Evolutionary conservation across 2,113 vertebrate species (phyloP).

Genomic region (Oriolus oriolus): DNA sequence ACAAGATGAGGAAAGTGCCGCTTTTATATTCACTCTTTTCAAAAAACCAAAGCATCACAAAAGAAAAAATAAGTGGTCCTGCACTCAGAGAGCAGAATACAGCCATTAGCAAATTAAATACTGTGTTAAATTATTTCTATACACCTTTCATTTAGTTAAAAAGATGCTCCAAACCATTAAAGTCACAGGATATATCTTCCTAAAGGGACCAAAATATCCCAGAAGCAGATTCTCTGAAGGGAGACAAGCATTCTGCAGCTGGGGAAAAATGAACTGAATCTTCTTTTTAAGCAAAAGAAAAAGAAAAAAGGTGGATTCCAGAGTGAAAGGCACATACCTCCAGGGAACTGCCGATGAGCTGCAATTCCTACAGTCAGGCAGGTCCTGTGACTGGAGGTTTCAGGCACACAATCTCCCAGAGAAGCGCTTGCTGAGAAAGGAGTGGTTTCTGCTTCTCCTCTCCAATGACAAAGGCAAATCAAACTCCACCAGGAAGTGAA

Average conservation of each 20-base stretch:
- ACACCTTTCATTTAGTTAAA: not conserved
- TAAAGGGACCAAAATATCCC: not conserved
- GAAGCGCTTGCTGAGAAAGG: not conserved
- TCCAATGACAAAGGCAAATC: constrained; percentile 46
- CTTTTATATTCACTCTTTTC: not conserved
- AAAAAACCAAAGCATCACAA: not conserved
- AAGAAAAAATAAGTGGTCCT: not conserved
- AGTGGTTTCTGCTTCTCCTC: constrained; percentile 30
- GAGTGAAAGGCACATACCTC: constrained; percentile 38
- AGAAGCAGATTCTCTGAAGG: not conserved
- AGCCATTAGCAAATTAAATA: not conserved
- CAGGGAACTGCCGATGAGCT: not conserved
- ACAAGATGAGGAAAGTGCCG: not conserved
- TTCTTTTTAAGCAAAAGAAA: not conserved
- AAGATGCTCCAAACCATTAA: not conserved
- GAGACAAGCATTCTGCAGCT: not conserved
- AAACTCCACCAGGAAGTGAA: constrained; percentile 32
- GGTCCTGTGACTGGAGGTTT: not conserved
- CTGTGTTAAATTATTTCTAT: not conserved
- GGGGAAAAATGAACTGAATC: not conserved
- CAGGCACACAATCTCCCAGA: not conserved
- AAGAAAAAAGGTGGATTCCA: not conserved
- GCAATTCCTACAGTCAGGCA: not conserved
- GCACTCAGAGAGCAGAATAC: not conserved
- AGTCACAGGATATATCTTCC: not conserved